These are phyloP conservation scores for Calameuta filiformis DNA, from an alignment of 2,888 invertebrate species.

Conservation along the genomic window DNA sequence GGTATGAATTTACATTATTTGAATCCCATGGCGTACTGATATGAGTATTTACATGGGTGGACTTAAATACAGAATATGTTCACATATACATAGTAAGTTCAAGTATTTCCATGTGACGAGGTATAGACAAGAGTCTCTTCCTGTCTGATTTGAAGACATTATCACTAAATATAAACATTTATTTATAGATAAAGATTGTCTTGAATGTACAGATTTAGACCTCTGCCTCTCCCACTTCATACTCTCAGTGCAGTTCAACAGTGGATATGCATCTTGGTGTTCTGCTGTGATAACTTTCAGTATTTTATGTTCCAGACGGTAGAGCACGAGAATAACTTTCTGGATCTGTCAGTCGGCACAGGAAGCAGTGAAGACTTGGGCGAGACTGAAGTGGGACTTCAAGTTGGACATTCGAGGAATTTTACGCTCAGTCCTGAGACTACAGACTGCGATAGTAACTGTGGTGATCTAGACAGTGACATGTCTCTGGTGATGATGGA, in stretches of 20 bases:
- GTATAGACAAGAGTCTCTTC: background rate
- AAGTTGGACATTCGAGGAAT: constrained; percentile 80
- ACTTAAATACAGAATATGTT: background rate
- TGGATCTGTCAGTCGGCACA: constrained; percentile 73
- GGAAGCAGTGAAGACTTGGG: constrained; percentile 75
- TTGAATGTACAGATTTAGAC: background rate
- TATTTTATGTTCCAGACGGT: constrained; percentile 57
- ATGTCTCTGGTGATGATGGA: constrained; percentile 82
- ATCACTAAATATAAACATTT: constrained; percentile 4
- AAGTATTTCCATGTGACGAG: background rate
- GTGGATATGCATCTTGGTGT: background rate
- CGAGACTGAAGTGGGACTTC: constrained; percentile 73
- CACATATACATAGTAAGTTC: background rate
- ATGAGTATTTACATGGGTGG: background rate
- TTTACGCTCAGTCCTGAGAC: constrained; percentile 93
- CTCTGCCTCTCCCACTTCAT: background rate
- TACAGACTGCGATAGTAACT: constrained; percentile 91
- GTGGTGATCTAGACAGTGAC: constrained; percentile 88
- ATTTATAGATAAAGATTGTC: constrained; percentile 3
- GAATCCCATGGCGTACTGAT: background rate
- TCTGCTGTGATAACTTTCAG: background rate
- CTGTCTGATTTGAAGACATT: background rate
- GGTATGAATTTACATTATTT: constrained; percentile 36
- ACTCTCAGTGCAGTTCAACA: background rate
- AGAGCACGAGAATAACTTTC: constrained; percentile 71